A percentile compares a stretch with the other conserved stretches of the same genome.
Evolutionary conservation across 2,113 vertebrate genomes (phyloP).

Genomic region (Macheiramphus alcinus): DNA sequence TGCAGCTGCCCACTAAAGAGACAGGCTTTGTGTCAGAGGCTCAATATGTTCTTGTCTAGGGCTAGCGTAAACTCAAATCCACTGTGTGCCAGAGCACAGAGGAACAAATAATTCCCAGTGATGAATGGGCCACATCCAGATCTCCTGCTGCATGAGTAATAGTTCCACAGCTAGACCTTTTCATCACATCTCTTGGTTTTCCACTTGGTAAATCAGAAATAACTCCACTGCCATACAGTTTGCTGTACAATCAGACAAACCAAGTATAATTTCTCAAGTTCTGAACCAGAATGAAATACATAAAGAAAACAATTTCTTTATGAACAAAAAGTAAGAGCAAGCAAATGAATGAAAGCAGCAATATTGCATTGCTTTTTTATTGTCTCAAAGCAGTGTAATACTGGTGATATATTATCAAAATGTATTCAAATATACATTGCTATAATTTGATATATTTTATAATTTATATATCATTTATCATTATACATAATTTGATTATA

Average conservation of each 20-base stretch:
- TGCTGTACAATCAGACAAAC: neutral
- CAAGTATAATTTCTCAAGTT: neutral
- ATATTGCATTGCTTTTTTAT: neutral
- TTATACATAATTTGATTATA: neutral
- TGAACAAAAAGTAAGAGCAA: neutral
- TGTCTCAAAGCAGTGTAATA: neutral
- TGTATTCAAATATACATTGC: neutral
- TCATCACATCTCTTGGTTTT: neutral
- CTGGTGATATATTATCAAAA: neutral
- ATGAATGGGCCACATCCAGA: neutral
- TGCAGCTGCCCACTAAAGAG: neutral
- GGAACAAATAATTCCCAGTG: neutral
- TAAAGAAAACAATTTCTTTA: neutral
- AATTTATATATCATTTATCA: neutral
- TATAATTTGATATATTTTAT: neutral
- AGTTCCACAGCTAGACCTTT: neutral
- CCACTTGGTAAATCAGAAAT: neutral
- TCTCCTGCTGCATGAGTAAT: neutral
- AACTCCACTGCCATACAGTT: neutral
- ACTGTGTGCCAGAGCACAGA: neutral
- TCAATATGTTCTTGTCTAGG: neutral
- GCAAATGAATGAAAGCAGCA: neutral
- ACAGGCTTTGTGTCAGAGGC: neutral
- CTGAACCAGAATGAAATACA: neutral
- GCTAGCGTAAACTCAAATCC: neutral